Evolutionary conservation across 2,888 invertebrate species (phyloP), one percentile per base, ranked within the genome.

Genomic region (Digitonthophagus gazella): DNA sequence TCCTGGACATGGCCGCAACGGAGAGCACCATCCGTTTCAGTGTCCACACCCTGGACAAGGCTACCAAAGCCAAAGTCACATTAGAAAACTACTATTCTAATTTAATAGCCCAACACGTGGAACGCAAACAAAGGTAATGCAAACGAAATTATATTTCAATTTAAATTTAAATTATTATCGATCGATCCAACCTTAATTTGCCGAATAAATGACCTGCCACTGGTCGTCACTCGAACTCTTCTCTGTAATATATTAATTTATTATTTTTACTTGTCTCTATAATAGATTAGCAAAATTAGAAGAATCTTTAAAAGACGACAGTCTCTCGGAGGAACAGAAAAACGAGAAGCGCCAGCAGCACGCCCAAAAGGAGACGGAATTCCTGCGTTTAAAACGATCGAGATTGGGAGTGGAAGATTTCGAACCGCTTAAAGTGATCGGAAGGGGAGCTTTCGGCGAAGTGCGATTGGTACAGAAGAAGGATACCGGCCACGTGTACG

Each of bases 21-120:
- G 92, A 92, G 84, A 92, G 89, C 80, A 87, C 89, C 80, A 93
- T 96, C 84, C 93, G 94, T 85, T 96, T 97, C 87, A 96, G 95
- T 87, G 96, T 95, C 81, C 96, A 97, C 85, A 98, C 98, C 80
- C 88, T 95, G 85, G 98, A 98, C 88, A 98, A 98, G 86, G 98
- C 97, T 78, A 97, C 97, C 82, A 97, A 98, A 85, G 98, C 98
- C 78, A 98, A 99, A 87, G 93, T 99, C 82, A 97, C 98, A 71
- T 86, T 99, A 82, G 99, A 99, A 86, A 98, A 98, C 85, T 99
- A 98, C 86, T 99, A 99, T 85, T 96, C 95, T 84, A 99, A 99
- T 86, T 91, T 98, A 81, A 93, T 98, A 82, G 91, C 95, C 77
- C 98, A 98, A 84, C 96, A 98, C 85, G 93, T 96, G 79, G 98